Conservation (phyloP, 2,888 invertebrate genomes). For the Chloroclystis v-ata region DNA sequence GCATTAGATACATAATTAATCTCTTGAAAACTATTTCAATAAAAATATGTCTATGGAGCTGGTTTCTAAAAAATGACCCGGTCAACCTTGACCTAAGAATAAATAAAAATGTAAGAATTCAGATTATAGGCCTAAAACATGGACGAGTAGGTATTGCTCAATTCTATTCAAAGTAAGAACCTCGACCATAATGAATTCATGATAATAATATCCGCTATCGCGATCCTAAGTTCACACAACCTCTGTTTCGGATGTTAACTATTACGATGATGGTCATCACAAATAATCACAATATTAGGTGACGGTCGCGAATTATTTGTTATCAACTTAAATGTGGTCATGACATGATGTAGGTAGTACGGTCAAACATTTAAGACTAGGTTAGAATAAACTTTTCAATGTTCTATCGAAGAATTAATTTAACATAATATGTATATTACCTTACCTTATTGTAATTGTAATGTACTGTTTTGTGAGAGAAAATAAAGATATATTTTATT, state of each 20-base stretch:
- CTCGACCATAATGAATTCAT: slow-evolving; percentile 4
- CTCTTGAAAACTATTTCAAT: too few relatives aligned
- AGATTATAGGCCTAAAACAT: not conserved
- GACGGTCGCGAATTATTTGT: slow-evolving; percentile 12
- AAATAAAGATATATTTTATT: too few relatives aligned
- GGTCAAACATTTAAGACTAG: too few relatives aligned
- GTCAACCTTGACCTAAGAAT: slow-evolving; percentile 2
- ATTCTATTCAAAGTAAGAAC: slow-evolving; percentile 4
- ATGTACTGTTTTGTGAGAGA: too few relatives aligned
- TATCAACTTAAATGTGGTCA: not conserved
- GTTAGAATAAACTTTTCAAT: too few relatives aligned
- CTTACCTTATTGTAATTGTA: too few relatives aligned
- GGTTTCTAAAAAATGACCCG: not conserved
- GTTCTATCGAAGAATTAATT: too few relatives aligned
- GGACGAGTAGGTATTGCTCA: not conserved
- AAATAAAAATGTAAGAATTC: not conserved
- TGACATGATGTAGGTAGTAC: slow-evolving; percentile 7
- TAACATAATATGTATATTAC: too few relatives aligned
- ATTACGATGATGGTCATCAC: slow-evolving; percentile 11
- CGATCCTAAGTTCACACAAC: slow-evolving; percentile 13
- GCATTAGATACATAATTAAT: too few relatives aligned
- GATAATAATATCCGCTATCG: slow-evolving; percentile 7
- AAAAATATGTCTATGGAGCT: too few relatives aligned
- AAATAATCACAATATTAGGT: slow-evolving; percentile 10
- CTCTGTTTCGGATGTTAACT: slow-evolving; percentile 13